Evolutionary conservation across 2,113 vertebrate genomes (phyloP), one percentile per base, ranked within the genome.

Genomic region (Semnopithecus entellus): DNA sequence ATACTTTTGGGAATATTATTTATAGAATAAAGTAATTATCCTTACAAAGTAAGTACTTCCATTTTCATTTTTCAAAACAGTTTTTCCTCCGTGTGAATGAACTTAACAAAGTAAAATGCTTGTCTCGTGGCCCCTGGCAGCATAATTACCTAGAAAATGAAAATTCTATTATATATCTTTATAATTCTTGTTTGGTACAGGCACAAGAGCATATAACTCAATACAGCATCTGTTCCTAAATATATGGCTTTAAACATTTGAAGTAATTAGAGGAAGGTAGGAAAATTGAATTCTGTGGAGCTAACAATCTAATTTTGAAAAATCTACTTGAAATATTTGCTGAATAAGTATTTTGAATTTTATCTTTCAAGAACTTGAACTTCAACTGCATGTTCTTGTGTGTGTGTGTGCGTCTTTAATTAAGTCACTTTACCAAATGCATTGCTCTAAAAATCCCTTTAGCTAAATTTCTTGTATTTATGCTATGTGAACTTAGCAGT

Each of bases 141-240:
- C 70, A 43, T 87, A 95, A 94, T 97, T 16, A 96, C 85, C 66
- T 30, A 0, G 84, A 98, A 98, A 98, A 98, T 97, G n/a, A 98
- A 98, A 97, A 23, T 9, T 35, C 10, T 95, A 2, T 96, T 96
- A 94, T 72, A 35, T 35, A 84, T 52, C n/a, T 94, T 97, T 79
- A 64, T 76, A 94, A 88, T 84, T 98, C 2, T 82, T 59, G 30
- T 89, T 97, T 97, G 91, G 90, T 89, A 95, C 1, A 97, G 90
- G 73, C 59, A 90, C 50, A 97, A 94, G 27, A 96, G 13, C 38
- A 92, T 83, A 78, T 64, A 97, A 95, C 0, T 90, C 10, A 97
- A 92, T n/a, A 80, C 0, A 96, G 38, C 87, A 98, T 97, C 91
- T 98, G 57, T 91, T 98, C 11, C 48, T 94, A 30, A 88, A 76